Percentiles rank a stretch among this genome's conserved stretches.
These are phyloP conservation scores for Nyctibius grandis DNA, from an alignment of 2,797 vertebrate genomes.

Conservation along the genomic window DNA sequence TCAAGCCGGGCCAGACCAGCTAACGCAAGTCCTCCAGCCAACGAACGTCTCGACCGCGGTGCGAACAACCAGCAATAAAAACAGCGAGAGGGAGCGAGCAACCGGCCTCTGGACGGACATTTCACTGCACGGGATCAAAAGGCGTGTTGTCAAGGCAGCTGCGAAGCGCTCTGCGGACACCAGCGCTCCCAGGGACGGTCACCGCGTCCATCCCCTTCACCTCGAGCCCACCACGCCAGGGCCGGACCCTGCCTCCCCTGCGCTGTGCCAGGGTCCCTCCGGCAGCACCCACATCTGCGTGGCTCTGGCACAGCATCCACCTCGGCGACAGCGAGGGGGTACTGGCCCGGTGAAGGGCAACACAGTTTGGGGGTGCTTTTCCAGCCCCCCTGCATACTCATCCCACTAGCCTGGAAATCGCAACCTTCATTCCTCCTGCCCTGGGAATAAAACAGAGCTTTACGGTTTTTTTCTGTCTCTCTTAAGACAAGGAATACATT, in stretches of 20 bases:
- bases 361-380: fast-evolving
- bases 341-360: neutral
- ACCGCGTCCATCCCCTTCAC: neutral
- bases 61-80: neutral
- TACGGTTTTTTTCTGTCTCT: neutral
- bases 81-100: neutral
- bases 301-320: neutral
- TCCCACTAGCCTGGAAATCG: neutral
- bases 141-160: neutral
- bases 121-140: neutral
- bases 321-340: neutral
- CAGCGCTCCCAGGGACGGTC: neutral
- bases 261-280: neutral
- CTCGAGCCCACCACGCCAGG: fast-evolving
- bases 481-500: neutral
- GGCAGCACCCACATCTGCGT: fast-evolving
- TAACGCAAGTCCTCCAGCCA: neutral
- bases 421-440: neutral
- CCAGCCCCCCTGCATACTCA: neutral
- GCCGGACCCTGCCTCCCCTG: neutral
- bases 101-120: neutral
- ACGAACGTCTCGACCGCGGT: conserved; percentile 8
- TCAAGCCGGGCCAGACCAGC: neutral
- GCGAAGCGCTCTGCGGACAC: neutral
- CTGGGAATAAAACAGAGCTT: neutral